Percentiles rank a stretch among this genome's conserved stretches.
These are phyloP conservation scores for Yponomeuta cagnagella DNA, from an alignment of 2,888 invertebrate genomes.

Conservation along the genomic window DNA sequence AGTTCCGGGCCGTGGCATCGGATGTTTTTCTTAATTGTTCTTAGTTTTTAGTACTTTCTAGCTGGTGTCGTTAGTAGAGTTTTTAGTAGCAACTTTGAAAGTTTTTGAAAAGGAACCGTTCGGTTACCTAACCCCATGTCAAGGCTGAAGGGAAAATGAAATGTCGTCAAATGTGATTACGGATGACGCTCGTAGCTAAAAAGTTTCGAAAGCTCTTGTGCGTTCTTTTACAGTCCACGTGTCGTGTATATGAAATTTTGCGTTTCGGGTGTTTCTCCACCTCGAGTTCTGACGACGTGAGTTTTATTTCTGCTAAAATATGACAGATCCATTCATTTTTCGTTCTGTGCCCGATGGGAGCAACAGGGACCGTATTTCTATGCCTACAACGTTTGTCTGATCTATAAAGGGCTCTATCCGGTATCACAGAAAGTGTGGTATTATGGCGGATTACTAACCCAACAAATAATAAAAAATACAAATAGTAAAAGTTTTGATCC, in stretches of 20 bases:
- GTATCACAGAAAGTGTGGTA: too few relatives aligned
- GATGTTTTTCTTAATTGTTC: slow-evolving; percentile 12
- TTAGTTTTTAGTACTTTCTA: slow-evolving; percentile 16
- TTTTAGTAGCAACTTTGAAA: slow-evolving; percentile 14
- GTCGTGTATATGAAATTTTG: not conserved
- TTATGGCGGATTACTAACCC: too few relatives aligned
- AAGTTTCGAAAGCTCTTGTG: not conserved
- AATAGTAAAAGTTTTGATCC: too few relatives aligned
- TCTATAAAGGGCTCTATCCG: too few relatives aligned
- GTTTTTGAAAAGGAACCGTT: slow-evolving; percentile 8
- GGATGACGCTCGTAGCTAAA: not conserved
- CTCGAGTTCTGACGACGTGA: not conserved
- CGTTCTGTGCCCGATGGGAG: too few relatives aligned
- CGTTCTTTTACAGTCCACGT: not conserved
- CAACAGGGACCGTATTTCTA: too few relatives aligned
- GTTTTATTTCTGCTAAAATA: too few relatives aligned
- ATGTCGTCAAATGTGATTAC: slow-evolving; percentile 12
- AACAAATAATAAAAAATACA: too few relatives aligned
- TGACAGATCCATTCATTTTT: too few relatives aligned
- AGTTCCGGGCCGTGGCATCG: not conserved
- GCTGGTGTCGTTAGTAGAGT: slow-evolving; percentile 14
- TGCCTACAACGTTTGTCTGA: too few relatives aligned
- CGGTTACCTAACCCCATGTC: slow-evolving; percentile 8
- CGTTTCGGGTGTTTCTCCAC: not conserved
- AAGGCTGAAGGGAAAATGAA: not conserved